A percentile compares a stretch with the other conserved stretches of the same genome.
Conservation (phyloP, 1,140 invertebrate genomes). For the Goniozus legneri region DNA sequence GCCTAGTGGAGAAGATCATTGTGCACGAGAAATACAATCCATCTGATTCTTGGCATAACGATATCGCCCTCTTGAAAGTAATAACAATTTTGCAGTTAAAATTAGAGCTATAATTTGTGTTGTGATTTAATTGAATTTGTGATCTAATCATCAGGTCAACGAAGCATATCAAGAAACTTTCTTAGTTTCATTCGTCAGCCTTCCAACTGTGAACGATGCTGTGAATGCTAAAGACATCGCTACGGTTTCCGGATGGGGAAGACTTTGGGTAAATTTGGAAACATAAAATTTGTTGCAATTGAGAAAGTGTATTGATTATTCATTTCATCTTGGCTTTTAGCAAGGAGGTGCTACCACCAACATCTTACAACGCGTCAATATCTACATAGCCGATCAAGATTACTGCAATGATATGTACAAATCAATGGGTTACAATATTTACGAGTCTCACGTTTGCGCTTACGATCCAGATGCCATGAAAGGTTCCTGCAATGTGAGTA, state of each 20-base stretch:
- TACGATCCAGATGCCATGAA: slow-evolving; percentile 6
- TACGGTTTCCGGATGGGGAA: slow-evolving; percentile 16
- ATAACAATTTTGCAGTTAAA: too few species aligned
- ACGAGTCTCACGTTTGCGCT: slow-evolving; percentile 19
- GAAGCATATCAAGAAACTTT: not conserved
- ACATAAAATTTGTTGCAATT: not conserved
- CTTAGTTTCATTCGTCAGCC: not conserved
- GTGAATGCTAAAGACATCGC: not conserved
- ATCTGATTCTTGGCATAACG: slow-evolving; percentile 19
- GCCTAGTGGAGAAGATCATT: slow-evolving; percentile 16
- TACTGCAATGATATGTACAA: slow-evolving; percentile 6
- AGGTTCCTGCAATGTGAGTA: slow-evolving; percentile 14
- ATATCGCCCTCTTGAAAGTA: slow-evolving; percentile 25
- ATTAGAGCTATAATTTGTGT: too few species aligned
- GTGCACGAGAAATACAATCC: slow-evolving; percentile 20
- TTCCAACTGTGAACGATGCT: not conserved
- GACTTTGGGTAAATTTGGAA: not conserved
- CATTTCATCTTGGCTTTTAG: slow-evolving; percentile 1
- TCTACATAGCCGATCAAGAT: slow-evolving; percentile 11
- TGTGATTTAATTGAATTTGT: too few species aligned
- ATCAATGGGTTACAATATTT: not conserved
- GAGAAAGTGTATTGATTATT: not conserved
- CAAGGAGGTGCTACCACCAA: slow-evolving; percentile 3
- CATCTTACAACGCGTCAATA: slow-evolving; percentile 6
- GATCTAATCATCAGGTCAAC: too few species aligned